Base-by-base conservation (phyloP, 2,113 vertebrate species). In the Clinocottus analis region DNA sequence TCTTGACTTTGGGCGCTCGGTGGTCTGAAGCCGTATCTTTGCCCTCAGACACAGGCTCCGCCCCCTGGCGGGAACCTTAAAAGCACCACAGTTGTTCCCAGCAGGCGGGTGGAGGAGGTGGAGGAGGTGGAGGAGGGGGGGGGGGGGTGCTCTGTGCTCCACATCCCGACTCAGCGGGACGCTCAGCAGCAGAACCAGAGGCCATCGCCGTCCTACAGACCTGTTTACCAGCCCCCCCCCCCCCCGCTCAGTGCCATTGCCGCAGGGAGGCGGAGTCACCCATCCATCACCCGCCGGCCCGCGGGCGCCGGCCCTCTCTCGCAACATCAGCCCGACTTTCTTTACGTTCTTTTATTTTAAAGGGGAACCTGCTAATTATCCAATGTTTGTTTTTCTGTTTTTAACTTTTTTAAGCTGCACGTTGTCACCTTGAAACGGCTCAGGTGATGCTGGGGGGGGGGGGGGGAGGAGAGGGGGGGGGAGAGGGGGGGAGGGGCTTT, bases 201-300 rank as follows among this genome's bases (percentile, higher is more conserved):
- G 90, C 85, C 87, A 78, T 73, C 21, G 0, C 29, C 37, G 87
- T 89, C 85, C 89, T 84, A 77, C 79, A 81, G 87, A 88, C 88
- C 86, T 69, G 84, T 87, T 87, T 84, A 81, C n/a, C n/a, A n/a
- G n/a, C n/a, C n/a, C n/a, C n/a, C n/a, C n/a, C n/a, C n/a, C n/a
- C n/a, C n/a, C n/a, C n/a, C n/a, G n/a, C n/a, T n/a, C n/a, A n/a
- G n/a, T 85, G 80, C 80, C 88, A 82, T 85, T 87, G 84, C 91
- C 87, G 35, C 61, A 69, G 92, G 91, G 92, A 87, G 58, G 29
- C 56, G 5, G 70, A 85, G 83, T 89, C 90, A 89, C 77, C 79
- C 88, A 93, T 93, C 89, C 89, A 93, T 92, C 92, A 87, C 41
- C 60, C 0, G 53, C 39, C 77, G 68, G 43, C 88, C 85, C n/a